Percentiles rank a stretch among this genome's conserved stretches.
Conservation (phyloP, 2,888 invertebrate genomes). For the Chloroclystis v-ata region DNA sequence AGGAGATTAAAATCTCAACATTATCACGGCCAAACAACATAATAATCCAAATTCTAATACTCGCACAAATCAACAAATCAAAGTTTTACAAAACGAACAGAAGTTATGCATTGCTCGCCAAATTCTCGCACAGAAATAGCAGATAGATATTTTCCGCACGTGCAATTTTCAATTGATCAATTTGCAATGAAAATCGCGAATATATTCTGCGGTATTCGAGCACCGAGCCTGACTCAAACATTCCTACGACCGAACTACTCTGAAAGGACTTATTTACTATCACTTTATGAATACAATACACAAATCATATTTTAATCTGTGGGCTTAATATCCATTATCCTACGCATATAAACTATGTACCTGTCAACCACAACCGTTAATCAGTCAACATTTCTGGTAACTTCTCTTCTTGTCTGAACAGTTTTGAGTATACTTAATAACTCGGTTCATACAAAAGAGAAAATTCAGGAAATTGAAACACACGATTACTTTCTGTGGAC, state of each 20-base stretch:
- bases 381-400: no score
- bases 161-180: conserved; percentile 29
- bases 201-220: conserved; percentile 17
- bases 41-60: no score
- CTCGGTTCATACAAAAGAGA: conserved; percentile 2
- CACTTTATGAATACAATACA: no score
- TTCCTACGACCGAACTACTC: no score
- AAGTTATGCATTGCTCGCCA: conserved; percentile 1
- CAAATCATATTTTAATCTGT: no score
- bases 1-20: no score
- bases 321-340: no score
- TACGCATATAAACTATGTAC: no score
- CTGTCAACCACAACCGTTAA: no score
- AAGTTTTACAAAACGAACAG: not conserved
- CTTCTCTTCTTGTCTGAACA: not conserved
- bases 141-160: conserved; percentile 30
- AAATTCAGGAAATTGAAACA: conserved; percentile 14
- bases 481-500: conserved; percentile 7
- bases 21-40: no score
- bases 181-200: conserved; percentile 36
- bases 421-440: not conserved
- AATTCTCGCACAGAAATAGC: conserved; percentile 20
- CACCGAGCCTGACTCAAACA: conserved; percentile 9
- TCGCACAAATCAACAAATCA: not conserved
- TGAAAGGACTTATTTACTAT: no score